Conservation (phyloP, 2,888 invertebrate genomes). For the Abrostola tripartita region DNA sequence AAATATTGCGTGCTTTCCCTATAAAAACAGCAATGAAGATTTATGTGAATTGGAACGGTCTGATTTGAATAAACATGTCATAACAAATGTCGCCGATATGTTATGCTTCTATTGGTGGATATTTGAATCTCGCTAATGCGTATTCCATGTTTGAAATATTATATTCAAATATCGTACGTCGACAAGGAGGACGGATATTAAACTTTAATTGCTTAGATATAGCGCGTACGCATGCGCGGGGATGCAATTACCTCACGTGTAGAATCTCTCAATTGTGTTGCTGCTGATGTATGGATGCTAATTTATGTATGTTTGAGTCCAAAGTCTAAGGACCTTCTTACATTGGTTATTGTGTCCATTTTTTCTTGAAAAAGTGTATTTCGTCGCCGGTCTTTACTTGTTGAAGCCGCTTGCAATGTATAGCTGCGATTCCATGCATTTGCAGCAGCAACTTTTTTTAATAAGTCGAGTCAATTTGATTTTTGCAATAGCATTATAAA, state of each 20-base stretch:
- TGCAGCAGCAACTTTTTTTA: too few relatives aligned
- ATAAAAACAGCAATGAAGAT: conserved; percentile 39
- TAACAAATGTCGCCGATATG: conserved; percentile 51
- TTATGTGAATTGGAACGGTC: conserved; percentile 32
- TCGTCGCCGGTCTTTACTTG: background rate
- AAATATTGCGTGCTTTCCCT: conserved; percentile 27
- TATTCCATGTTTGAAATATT: conserved; percentile 54
- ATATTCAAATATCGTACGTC: conserved; percentile 37
- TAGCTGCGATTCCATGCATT: too few relatives aligned
- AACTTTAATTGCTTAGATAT: conserved; percentile 10
- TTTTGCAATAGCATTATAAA: background rate
- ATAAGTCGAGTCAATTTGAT: too few relatives aligned
- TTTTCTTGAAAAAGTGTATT: too few relatives aligned
- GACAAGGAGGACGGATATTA: conserved; percentile 20
- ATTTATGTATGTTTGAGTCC: background rate
- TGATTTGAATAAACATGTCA: conserved; percentile 54
- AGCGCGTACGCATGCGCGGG: background rate
- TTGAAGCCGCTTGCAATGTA: too few relatives aligned
- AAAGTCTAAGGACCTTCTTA: background rate
- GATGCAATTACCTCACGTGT: conserved; percentile 12
- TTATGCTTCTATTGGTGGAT: conserved; percentile 50
- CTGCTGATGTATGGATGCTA: background rate
- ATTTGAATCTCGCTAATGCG: conserved; percentile 57
- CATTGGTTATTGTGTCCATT: too few relatives aligned
- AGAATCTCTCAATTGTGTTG: background rate